Evolutionary conservation across 2,888 invertebrate genomes (phyloP).

Genomic region (Gasteruption jaculator): DNA sequence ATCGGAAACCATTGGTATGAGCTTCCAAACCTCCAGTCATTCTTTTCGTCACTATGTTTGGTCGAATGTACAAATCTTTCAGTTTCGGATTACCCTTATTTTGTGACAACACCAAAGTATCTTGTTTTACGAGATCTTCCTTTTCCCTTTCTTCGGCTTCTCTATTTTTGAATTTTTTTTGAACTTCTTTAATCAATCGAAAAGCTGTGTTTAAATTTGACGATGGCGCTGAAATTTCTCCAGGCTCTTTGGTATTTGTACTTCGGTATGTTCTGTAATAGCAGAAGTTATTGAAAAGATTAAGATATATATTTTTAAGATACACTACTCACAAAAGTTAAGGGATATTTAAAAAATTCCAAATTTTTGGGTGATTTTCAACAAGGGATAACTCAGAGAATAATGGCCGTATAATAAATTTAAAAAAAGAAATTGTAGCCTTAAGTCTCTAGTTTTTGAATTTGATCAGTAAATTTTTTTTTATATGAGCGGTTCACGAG

Average conservation of each 20-base stretch:
- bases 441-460: too few species aligned
- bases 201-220: constrained; percentile 95
- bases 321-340: too few species aligned
- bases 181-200: constrained; percentile 97
- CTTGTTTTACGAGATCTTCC: constrained; percentile 98
- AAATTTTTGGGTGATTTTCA: too few species aligned
- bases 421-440: too few species aligned
- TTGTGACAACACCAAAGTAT: constrained; percentile 86
- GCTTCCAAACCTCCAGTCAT: constrained; percentile 89
- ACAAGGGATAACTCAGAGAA: too few species aligned
- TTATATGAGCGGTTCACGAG: too few species aligned
- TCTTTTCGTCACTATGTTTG: constrained; percentile 96
- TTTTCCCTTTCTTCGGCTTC: constrained; percentile 99
- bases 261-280: constrained; percentile 83
- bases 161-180: constrained; percentile 96
- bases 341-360: too few species aligned
- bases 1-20: constrained; percentile 93
- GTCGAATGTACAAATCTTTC: constrained; percentile 96
- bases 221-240: constrained; percentile 89
- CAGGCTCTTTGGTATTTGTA: constrained; percentile 96
- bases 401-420: background rate
- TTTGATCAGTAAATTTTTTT: too few species aligned
- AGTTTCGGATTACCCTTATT: constrained; percentile 97
- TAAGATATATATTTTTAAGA: constrained; percentile 5
- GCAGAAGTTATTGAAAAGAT: constrained; percentile 5